Percentiles rank a stretch among this genome's conserved stretches.
phyloP scores from a whole-genome alignment of 2,797 vertebrate genomes.

The Diceros bicornis region DNA sequence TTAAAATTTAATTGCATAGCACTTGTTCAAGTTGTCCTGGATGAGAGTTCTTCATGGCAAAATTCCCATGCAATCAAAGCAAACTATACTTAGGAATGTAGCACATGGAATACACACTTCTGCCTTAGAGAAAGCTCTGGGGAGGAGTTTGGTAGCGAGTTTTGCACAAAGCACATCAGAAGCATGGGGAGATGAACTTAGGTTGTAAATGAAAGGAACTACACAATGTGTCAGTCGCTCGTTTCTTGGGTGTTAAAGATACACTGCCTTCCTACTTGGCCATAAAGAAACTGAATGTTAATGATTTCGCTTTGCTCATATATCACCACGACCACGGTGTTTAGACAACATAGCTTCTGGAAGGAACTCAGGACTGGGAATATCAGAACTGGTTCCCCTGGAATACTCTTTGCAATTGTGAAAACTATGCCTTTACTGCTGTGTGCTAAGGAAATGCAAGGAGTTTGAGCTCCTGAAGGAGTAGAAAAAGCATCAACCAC shows the following conservation, averaged over 20 bases:
- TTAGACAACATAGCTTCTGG: not conserved
- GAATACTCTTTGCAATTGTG: not conserved
- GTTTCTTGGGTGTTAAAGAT: not conserved
- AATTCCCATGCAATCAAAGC: not conserved
- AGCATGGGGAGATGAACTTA: not conserved
- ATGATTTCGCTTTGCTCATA: not conserved
- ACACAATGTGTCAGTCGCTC: not conserved
- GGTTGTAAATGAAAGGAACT: not conserved
- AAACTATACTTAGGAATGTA: not conserved
- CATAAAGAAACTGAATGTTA: not conserved
- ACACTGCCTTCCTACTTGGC: not conserved
- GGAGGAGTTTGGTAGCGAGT: not conserved
- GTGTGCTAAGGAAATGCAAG: not conserved
- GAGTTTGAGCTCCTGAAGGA: not conserved
- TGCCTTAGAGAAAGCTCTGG: not conserved
- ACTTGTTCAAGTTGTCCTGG: not conserved
- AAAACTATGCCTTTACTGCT: not conserved
- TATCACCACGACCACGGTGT: rapidly evolving
- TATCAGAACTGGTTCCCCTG: not conserved
- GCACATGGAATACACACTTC: not conserved
- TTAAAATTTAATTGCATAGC: not conserved
- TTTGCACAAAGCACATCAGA: not conserved
- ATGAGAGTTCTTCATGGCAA: not conserved
- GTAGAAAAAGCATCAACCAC: not conserved
- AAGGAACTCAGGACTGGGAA: not conserved